Base-by-base conservation (phyloP, 2,113 vertebrate species). In the Zosterops hypoxanthus region DNA sequence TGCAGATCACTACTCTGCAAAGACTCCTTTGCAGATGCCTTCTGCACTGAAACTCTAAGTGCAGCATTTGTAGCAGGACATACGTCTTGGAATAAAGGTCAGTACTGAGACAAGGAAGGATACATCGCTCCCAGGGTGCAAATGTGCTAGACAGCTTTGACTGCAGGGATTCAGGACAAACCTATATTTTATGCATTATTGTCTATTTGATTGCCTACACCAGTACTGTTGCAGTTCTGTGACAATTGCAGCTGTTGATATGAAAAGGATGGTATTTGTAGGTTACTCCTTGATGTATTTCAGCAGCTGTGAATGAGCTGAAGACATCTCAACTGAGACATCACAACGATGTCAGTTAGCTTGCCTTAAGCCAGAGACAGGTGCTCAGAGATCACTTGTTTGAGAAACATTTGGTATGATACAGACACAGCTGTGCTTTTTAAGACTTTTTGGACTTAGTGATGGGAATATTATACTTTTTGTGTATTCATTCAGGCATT, bases 221-320 rank as follows among this genome's bases (percentile, higher is more conserved):
- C 0, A 1, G 3, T 50, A 13, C 16, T 66, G 5, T 73, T 80
- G 64, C 56, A 59, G 49, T 72, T 78, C 28, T 72, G 11, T 66
- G 75, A 53, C 63, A 86, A 8, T 65, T 61, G 59, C 66, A 94
- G 71, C 59, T 95, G 86, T 76, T 96, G 71, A 39, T 65, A 34
- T 3, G 31, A 80, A 69, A 52, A 77, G 23, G 28, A 16, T 50
- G 5, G 21, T 76, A 34, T 19, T 92, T 53, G 4, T 34, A 4
- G 57, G 22, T 73, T 90, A 44, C 82, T 89, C 26, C 26, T 69
- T 94, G 84, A 77, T 77, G 11, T 23, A 26, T 61, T 90, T 91
- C 39, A 88, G 82, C 96, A 95, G 90, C 91, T 95, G 94, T 31
- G 82, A 95, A 77, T 88, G 79, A 83, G 71, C 42, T 77, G 75